phyloP scores from a whole-genome alignment of 2,113 vertebrate species.

The Podiceps cristatus region DNA sequence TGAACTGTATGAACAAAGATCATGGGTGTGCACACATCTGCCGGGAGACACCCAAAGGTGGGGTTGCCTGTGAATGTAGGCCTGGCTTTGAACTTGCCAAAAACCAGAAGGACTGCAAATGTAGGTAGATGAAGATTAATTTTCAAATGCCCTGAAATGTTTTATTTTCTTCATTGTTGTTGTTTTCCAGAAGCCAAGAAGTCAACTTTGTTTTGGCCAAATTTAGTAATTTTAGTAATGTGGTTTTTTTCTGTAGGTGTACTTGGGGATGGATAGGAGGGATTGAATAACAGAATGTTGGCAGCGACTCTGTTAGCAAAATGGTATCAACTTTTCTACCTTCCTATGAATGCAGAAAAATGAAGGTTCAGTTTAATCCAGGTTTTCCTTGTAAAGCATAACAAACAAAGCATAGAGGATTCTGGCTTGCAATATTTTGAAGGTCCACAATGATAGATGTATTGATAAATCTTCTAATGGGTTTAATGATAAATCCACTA shows the following conservation, averaged over 20 bases:
- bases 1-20: constrained; percentile 99
- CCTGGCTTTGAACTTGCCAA: constrained; percentile 96
- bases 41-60: constrained; percentile 96
- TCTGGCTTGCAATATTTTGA: neutral
- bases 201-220: neutral
- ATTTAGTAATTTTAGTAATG: neutral
- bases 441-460: neutral
- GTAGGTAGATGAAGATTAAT: constrained; percentile 86
- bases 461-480: neutral
- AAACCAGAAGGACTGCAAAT: constrained; percentile 97
- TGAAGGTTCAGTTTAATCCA: neutral
- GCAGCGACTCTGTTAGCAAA: neutral
- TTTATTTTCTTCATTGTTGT: constrained; percentile 44
- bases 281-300: neutral
- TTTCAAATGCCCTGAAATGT: constrained; percentile 34
- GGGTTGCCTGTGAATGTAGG: constrained; percentile 96
- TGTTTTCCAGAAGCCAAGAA: neutral
- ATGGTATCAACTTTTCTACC: neutral
- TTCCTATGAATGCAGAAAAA: neutral
- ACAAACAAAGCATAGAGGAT: neutral
- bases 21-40: constrained; percentile 98
- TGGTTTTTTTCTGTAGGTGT: neutral
- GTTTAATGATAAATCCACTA: neutral
- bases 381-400: neutral
- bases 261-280: neutral